Base-by-base conservation (phyloP, 1,140 invertebrate species). In the Caenorhabditis brenneri region DNA sequence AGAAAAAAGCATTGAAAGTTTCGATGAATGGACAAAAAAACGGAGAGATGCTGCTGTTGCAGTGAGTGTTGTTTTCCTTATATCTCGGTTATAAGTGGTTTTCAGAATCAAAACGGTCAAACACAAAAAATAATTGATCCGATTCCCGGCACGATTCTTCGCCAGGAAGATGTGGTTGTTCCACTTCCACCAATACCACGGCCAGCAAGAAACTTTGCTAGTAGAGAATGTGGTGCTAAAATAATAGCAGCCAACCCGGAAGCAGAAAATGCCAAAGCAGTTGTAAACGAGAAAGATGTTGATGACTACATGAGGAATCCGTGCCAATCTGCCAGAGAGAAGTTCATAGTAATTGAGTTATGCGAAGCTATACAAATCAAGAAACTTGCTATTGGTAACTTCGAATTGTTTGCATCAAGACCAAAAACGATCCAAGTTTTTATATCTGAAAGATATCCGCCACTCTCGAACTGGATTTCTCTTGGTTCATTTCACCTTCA, bases 261-360 rank as follows among this genome's bases (percentile, higher is more conserved):
- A 92, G 94, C 96, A 0, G 93, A 94, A 84, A 95, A 96, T 86
- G 94, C 87, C 78, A 91, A 88, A 80, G 94, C 94, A 33, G 94
- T 99, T 36, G 91, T 99, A 12, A 96, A 95, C 60, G 94, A 90
- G 36, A 89, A 90, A 53, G 84, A 85, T n/a, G 55, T 74, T 84
- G 98, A 99, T 91, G 97, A 99, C 90, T 99, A 99, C 89, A 96
- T 99, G 94, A 93, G 99, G 29, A 99, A 97, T 91, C 95, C 96
- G 5, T 99, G 97, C 91, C 95, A 94, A 82, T 94, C 94, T 90
- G 92, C 93, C 86, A 91, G 92, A 49, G 91, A 92, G 86, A 95
- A 96, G 80, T 97, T 97, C 96, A 97, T 99, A 91, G 94, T 98
- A 24, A 94, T 99, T 2, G 97, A 99, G 92, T 93, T 99, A 0